Percentiles rank a stretch among this genome's conserved stretches.
These are phyloP conservation scores for Melanitta fusca DNA, from an alignment of 2,797 vertebrate species.

Conservation along the genomic window DNA sequence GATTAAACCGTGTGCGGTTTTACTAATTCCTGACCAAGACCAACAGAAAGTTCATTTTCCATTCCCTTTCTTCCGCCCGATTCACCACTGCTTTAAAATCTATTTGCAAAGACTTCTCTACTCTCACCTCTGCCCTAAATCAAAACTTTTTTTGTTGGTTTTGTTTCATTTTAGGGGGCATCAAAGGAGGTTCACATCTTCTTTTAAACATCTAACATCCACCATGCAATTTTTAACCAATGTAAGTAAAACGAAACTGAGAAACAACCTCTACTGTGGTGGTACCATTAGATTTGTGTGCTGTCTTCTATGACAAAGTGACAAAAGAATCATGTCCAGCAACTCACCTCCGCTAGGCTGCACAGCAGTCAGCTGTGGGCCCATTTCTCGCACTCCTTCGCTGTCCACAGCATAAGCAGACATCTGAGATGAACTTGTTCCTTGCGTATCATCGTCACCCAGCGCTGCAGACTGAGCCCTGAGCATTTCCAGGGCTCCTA, in stretches of 20 bases:
- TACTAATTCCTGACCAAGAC: not conserved
- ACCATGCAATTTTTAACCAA: not conserved
- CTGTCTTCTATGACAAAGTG: not conserved
- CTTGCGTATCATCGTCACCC: conserved; percentile 80
- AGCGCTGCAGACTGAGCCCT: conserved; percentile 80
- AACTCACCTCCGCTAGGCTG: conserved; percentile 74
- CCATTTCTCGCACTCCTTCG: conserved; percentile 84
- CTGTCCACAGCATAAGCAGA: conserved; percentile 78
- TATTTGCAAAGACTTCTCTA: not conserved
- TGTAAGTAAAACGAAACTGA: not conserved
- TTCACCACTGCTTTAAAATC: not conserved
- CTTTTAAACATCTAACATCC: not conserved
- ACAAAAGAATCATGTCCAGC: not conserved
- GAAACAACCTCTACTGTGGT: not conserved
- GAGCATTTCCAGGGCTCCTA: conserved; percentile 88
- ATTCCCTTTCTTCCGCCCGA: not conserved
- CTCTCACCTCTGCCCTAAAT: not conserved
- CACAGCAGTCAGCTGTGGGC: conserved; percentile 73
- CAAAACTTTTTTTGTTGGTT: not conserved
- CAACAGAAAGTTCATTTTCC: not conserved
- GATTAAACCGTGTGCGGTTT: not conserved
- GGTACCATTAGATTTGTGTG: not conserved
- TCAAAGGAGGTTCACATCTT: not conserved
- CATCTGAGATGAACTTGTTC: conserved; percentile 47
- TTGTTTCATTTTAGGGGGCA: not conserved